These are phyloP conservation scores for Chitala chitala DNA, from an alignment of 2,113 vertebrate species.

Conservation along the genomic window DNA sequence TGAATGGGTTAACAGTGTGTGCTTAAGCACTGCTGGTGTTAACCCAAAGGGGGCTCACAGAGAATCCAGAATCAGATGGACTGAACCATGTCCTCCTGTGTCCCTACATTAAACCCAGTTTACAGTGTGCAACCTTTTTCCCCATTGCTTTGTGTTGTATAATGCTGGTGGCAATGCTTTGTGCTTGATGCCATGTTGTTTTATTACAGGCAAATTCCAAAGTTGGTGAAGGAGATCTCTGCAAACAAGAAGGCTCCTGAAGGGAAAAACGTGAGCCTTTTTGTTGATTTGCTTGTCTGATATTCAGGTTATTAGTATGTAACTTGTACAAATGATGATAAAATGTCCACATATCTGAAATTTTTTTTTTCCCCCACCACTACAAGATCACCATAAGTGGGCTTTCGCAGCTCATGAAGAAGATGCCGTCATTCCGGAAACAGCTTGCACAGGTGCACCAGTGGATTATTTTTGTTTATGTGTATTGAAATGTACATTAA, in stretches of 20 bases:
- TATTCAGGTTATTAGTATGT: neutral
- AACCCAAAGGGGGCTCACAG: too few species aligned
- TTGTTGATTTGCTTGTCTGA: neutral
- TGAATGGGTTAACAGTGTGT: too few species aligned
- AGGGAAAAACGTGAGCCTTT: conserved; percentile 68
- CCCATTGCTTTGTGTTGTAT: neutral
- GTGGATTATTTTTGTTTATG: too few species aligned
- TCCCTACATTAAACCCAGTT: too few species aligned
- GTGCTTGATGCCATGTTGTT: conserved; percentile 15
- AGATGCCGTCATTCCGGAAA: conserved; percentile 89
- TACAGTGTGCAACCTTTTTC: too few species aligned
- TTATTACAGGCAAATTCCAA: conserved; percentile 77
- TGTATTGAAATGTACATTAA: too few species aligned
- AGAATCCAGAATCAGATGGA: too few species aligned
- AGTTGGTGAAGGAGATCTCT: conserved; percentile 85
- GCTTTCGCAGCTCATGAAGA: conserved; percentile 90
- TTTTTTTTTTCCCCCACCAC: neutral
- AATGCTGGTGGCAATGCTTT: neutral
- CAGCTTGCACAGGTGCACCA: conserved; percentile 90
- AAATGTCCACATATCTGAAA: neutral
- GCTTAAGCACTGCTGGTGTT: too few species aligned
- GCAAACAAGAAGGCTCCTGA: conserved; percentile 81
- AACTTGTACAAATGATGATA: neutral
- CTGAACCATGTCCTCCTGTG: too few species aligned
- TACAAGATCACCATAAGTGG: conserved; percentile 74